A percentile compares a stretch with the other conserved stretches of the same genome.
These are phyloP conservation scores for Athene cunicularia DNA, from an alignment of 2,113 vertebrate genomes.

Conservation along the genomic window DNA sequence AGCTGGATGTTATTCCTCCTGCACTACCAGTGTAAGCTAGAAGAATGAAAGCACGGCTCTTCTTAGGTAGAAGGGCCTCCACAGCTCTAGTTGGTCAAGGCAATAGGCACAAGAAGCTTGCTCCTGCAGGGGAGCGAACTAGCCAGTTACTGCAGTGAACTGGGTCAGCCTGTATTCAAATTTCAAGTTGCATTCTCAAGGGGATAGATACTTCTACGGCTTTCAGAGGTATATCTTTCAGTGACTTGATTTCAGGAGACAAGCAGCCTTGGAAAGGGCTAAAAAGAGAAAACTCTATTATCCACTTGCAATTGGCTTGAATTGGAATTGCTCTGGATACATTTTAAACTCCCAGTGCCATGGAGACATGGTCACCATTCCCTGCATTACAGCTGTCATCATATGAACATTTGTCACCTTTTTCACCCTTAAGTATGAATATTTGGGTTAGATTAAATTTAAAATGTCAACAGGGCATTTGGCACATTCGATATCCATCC, in stretches of 20 bases:
- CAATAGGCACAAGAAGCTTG: background rate
- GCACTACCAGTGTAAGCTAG: background rate
- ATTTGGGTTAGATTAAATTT: background rate
- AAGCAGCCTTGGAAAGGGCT: background rate
- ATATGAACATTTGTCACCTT: background rate
- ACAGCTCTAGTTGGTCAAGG: fast-evolving
- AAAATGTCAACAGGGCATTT: background rate
- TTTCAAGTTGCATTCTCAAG: background rate
- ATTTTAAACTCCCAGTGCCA: background rate
- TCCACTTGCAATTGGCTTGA: background rate
- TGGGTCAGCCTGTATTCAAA: background rate
- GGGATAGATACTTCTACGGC: background rate
- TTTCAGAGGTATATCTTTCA: background rate
- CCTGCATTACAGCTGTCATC: background rate
- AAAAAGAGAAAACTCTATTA: background rate
- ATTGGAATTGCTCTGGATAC: background rate
- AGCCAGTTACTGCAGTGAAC: background rate
- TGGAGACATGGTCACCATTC: background rate
- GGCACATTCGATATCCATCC: background rate
- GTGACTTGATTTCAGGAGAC: background rate
- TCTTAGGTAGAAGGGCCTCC: background rate
- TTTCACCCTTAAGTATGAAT: background rate
- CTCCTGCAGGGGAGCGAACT: background rate
- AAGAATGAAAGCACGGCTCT: background rate
- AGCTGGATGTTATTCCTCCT: background rate